These are phyloP conservation scores for Simalia tracyae DNA, from an alignment of 2,797 vertebrate species.

Conservation along the genomic window DNA sequence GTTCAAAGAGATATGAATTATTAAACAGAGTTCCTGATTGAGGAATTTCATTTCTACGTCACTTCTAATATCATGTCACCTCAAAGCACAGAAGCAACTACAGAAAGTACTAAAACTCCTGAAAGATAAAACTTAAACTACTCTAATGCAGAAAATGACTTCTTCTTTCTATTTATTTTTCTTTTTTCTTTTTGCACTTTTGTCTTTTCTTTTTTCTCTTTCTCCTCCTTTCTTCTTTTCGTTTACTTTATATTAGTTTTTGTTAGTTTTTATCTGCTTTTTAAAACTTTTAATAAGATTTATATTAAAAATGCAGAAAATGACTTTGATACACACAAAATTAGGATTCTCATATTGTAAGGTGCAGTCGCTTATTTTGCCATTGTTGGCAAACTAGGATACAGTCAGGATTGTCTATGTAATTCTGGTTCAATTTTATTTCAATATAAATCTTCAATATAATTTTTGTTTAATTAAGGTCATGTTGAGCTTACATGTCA, in stretches of 20 bases:
- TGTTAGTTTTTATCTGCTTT: too few species aligned
- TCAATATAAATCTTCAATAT: background rate
- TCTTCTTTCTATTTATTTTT: background rate
- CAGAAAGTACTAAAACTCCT: background rate
- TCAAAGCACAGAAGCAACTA: constrained; percentile 41
- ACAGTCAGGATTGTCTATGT: too few species aligned
- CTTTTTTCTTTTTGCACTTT: too few species aligned
- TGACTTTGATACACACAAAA: background rate
- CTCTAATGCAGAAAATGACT: background rate
- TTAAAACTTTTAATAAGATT: background rate
- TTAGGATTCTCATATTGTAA: background rate
- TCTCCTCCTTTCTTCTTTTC: too few species aligned
- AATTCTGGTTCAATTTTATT: background rate
- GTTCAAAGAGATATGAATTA: constrained; percentile 50
- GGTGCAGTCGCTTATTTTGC: background rate
- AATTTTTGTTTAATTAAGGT: background rate
- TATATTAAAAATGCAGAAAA: background rate
- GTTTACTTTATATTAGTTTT: too few species aligned
- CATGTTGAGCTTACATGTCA: background rate
- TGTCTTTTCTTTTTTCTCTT: too few species aligned
- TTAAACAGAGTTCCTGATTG: constrained; percentile 48
- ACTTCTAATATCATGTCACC: constrained; percentile 39
- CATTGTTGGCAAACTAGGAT: background rate
- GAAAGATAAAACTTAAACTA: constrained; percentile 23
- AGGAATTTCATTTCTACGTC: constrained; percentile 44